A percentile compares a stretch with the other conserved stretches of the same genome.
Conservation (phyloP, 2,888 invertebrate species). For the Syritta pipiens region DNA sequence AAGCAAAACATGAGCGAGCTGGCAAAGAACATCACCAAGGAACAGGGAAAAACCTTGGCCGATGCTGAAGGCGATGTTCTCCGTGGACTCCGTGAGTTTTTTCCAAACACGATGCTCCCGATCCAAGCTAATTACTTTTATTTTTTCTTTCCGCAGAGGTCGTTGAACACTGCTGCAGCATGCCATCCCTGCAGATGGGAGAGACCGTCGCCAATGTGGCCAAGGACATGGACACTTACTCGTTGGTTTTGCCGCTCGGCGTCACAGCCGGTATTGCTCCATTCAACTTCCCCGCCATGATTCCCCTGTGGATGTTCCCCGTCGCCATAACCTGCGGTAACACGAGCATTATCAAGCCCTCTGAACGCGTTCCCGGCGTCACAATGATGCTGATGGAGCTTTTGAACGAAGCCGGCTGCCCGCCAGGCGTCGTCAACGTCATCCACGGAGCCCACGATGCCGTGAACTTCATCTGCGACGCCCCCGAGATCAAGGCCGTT, state of each 20-base stretch:
- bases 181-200: conserved; percentile 94
- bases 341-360: conserved; percentile 96
- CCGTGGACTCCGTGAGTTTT: conserved; percentile 94
- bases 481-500: conserved; percentile 96
- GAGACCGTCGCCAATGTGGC: conserved; percentile 90
- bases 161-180: conserved; percentile 97
- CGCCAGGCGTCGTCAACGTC: conserved; percentile 96
- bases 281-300: conserved; percentile 99
- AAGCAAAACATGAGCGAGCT: conserved; percentile 93
- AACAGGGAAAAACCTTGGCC: conserved; percentile 97
- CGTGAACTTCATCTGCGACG: conserved; percentile 98
- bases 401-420: conserved; percentile 95
- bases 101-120: too few species aligned
- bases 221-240: conserved; percentile 97
- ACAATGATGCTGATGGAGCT: conserved; percentile 96
- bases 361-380: conserved; percentile 98
- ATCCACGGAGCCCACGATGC: conserved; percentile 97
- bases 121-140: conserved; percentile 71
- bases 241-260: conserved; percentile 94
- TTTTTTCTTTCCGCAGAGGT: conserved; percentile 84
- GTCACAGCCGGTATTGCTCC: conserved; percentile 95
- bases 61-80: conserved; percentile 99
- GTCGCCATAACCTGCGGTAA: conserved; percentile 94
- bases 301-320: conserved; percentile 98
- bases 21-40: conserved; percentile 94